These are phyloP conservation scores for Athetis lepigone DNA, from an alignment of 2,888 invertebrate genomes.

Conservation along the genomic window DNA sequence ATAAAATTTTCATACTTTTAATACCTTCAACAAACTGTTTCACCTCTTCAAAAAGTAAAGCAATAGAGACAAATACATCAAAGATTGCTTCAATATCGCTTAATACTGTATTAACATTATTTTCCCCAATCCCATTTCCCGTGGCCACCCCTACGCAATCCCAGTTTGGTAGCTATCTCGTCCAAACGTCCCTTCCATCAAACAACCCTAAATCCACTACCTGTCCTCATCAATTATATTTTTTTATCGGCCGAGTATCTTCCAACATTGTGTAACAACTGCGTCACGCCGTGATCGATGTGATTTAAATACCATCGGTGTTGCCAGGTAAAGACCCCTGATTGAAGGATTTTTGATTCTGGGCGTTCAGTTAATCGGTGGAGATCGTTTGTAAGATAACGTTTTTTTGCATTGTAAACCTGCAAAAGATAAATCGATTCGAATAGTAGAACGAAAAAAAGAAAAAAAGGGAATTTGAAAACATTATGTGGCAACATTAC, in stretches of 20 bases:
- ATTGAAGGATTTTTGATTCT: conserved; percentile 35
- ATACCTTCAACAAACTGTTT: no score
- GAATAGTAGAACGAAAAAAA: not conserved
- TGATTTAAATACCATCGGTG: conserved; percentile 77
- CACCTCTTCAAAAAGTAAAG: not conserved
- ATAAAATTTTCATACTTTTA: no score
- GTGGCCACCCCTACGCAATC: conserved; percentile 52
- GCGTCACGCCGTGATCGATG: conserved; percentile 84
- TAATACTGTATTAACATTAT: conserved; percentile 31
- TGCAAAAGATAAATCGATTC: not conserved
- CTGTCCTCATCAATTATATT: conserved; percentile 89
- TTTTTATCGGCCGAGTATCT: conserved; percentile 79
- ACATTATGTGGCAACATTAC: conserved; percentile 27
- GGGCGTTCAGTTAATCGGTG: not conserved
- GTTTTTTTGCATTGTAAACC: not conserved
- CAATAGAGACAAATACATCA: conserved; percentile 4
- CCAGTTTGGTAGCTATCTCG: conserved; percentile 57
- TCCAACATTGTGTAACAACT: conserved; percentile 82
- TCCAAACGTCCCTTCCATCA: conserved; percentile 58
- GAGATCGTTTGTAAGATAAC: conserved; percentile 1
- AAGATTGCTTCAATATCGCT: conserved; percentile 8
- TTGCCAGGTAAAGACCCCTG: conserved; percentile 60
- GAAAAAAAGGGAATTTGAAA: conserved; percentile 6
- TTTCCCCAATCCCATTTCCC: conserved; percentile 32
- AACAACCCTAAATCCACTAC: conserved; percentile 72